A percentile compares a stretch with the other conserved stretches of the same genome.
These are phyloP conservation scores for Calyptommatus sinebrachiatus DNA, from an alignment of 2,113 vertebrate species.

Conservation along the genomic window DNA sequence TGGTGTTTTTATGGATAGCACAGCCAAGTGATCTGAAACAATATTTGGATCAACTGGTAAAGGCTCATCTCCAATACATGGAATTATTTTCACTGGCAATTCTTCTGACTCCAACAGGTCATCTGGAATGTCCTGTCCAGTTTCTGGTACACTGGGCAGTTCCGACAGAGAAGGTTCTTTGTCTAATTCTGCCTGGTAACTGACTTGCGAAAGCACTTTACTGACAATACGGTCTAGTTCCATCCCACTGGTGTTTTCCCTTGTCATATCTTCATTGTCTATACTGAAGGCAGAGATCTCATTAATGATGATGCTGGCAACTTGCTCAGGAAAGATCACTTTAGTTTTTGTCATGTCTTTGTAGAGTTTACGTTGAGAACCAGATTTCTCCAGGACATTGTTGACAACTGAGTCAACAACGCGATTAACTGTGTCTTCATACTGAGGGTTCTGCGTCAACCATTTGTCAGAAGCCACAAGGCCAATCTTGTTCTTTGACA, in stretches of 20 bases:
- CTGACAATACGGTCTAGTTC: conserved; percentile 50
- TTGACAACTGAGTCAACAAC: conserved; percentile 55
- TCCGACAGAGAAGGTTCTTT: neutral
- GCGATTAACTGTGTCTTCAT: conserved; percentile 45
- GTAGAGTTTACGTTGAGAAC: conserved; percentile 30
- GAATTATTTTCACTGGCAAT: conserved; percentile 51
- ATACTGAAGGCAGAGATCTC: conserved; percentile 29
- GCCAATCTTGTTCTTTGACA: conserved; percentile 52
- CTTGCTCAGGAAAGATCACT: conserved; percentile 42
- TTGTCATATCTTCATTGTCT: neutral
- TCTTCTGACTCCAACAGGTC: neutral
- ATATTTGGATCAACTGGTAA: conserved; percentile 57
- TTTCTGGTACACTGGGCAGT: neutral
- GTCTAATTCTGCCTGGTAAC: neutral
- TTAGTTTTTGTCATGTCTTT: conserved; percentile 32
- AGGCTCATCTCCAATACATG: conserved; percentile 38
- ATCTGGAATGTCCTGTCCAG: neutral
- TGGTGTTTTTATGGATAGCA: conserved; percentile 64
- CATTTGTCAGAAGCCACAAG: conserved; percentile 34
- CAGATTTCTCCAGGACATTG: conserved; percentile 42
- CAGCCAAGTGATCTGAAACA: conserved; percentile 62
- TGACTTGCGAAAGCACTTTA: conserved; percentile 41
- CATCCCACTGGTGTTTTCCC: conserved; percentile 20
- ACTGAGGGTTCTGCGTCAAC: conserved; percentile 28
- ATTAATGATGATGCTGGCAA: conserved; percentile 56